Base-by-base conservation (phyloP, 2,888 invertebrate genomes). In the Mongoloraphidia duomilia region DNA sequence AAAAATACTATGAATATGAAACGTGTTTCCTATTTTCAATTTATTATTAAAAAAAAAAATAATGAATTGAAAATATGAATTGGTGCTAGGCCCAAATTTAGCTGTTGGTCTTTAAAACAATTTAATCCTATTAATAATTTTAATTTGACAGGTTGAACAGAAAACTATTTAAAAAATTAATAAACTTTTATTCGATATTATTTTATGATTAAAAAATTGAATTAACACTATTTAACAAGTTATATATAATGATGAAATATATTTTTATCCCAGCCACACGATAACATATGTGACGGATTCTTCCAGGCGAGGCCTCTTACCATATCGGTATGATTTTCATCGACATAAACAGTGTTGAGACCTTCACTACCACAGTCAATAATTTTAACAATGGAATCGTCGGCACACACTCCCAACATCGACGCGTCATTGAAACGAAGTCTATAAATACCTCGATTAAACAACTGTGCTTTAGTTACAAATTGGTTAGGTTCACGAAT, bases 241-340 rank as follows among this genome's bases (percentile, higher is more conserved):
- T 41, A 41, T n/a, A 41, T 26, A 11, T 41, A 41, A 56, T 71
- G 70, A 48, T 61, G 62, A 14, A 68, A 56, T 35, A 75, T 60
- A 56, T 64, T 62, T 52, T 68, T 69, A 59, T 77, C 77, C 72
- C 78, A 78, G 12, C 76, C 74, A 63, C 78, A 79, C 4, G 77
- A 72, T 54, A 72, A 71, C 49, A 80, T 65, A 46, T 64, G 61
- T 41, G 65, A 12, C 41, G 41, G 62, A 39, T 70, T 61, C 50
- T 62, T 59, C 79, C 79, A 80, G 5, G 73, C 66, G 12, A 79
- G 56, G 38, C 74, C 77, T 52, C 74, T 69, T 10, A 77, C 75
- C 60, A 74, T 72, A 55, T 73, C 75, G 17, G 51, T 57, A 58
- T 79, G 79, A 26, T 63, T 57, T 17, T 63, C 59, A 58, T 70